Percentiles rank a stretch among this genome's conserved stretches.
These are phyloP conservation scores for Cerceris ruficornis DNA, from an alignment of 2,888 invertebrate species.

Conservation along the genomic window DNA sequence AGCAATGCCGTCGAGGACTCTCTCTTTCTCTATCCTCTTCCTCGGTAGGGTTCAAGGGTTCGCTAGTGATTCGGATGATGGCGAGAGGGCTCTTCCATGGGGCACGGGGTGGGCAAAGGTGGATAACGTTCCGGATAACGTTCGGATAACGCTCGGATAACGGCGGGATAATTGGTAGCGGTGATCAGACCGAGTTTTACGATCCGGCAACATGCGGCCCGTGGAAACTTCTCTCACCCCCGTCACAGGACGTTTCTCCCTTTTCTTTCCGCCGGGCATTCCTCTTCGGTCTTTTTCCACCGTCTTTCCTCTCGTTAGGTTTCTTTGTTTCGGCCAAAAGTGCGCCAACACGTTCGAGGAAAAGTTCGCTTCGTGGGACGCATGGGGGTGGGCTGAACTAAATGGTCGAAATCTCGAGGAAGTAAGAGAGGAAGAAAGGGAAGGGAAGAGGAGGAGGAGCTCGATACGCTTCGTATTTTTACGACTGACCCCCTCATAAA, in stretches of 20 bases:
- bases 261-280: conserved; percentile 34
- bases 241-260: conserved; percentile 37
- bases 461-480: conserved; percentile 75
- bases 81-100: conserved; percentile 64
- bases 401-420: conserved; percentile 72
- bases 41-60: conserved; percentile 69
- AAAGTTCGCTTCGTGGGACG: conserved; percentile 47
- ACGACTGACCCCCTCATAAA: conserved; percentile 78
- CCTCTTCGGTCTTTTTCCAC: conserved; percentile 26
- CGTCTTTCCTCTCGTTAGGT: conserved; percentile 30
- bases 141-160: conserved; percentile 79
- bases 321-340: conserved; percentile 39
- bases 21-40: conserved; percentile 21
- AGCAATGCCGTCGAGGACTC: conserved; percentile 15
- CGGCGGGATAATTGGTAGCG: conserved; percentile 81
- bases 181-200: conserved; percentile 81
- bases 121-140: conserved; percentile 79
- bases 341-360: conserved; percentile 46
- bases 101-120: conserved; percentile 63
- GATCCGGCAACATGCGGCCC: conserved; percentile 79
- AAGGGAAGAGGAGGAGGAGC: conserved; percentile 3
- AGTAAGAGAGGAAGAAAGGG: conserved; percentile 22
- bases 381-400: conserved; percentile 63
- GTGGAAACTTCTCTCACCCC: conserved; percentile 45
- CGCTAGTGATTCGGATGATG: conserved; percentile 70